These are phyloP conservation scores for Tuta absoluta DNA, from an alignment of 2,888 invertebrate genomes.

Conservation along the genomic window DNA sequence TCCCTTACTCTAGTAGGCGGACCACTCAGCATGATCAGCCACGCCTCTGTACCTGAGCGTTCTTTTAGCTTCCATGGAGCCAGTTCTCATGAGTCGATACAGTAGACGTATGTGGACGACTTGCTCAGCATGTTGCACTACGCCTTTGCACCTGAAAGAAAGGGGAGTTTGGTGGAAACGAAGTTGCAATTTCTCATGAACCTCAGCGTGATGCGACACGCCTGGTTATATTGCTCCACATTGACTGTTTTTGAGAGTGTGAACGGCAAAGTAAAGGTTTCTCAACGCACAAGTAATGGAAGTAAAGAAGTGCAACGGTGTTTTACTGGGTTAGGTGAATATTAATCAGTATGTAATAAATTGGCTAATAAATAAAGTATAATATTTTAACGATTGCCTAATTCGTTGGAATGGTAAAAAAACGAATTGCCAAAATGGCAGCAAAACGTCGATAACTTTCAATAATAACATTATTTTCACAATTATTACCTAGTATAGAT, in stretches of 20 bases:
- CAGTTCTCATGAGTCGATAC: slow-evolving; percentile 10
- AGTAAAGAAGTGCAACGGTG: not conserved
- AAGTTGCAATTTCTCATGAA: not conserved
- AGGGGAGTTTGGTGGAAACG: not conserved
- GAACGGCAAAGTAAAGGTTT: not conserved
- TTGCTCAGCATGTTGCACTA: not conserved
- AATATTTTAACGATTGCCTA: too few relatives aligned
- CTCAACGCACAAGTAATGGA: not conserved
- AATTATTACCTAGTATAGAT: too few relatives aligned
- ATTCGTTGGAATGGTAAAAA: too few relatives aligned
- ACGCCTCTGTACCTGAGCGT: slow-evolving; percentile 36
- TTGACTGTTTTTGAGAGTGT: not conserved
- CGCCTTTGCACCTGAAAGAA: slow-evolving; percentile 6
- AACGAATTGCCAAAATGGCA: too few relatives aligned
- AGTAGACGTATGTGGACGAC: not conserved
- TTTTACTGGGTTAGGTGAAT: not conserved
- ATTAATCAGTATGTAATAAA: too few relatives aligned
- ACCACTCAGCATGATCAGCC: slow-evolving; percentile 51
- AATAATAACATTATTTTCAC: too few relatives aligned
- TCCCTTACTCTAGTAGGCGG: slow-evolving; percentile 45
- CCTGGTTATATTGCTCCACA: not conserved
- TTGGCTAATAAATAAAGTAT: too few relatives aligned
- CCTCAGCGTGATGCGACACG: slow-evolving; percentile 1
- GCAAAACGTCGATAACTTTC: too few relatives aligned
- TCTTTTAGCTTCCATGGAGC: not conserved